Conservation (phyloP, 2,113 vertebrate genomes). For the Callipepla squamata region DNA sequence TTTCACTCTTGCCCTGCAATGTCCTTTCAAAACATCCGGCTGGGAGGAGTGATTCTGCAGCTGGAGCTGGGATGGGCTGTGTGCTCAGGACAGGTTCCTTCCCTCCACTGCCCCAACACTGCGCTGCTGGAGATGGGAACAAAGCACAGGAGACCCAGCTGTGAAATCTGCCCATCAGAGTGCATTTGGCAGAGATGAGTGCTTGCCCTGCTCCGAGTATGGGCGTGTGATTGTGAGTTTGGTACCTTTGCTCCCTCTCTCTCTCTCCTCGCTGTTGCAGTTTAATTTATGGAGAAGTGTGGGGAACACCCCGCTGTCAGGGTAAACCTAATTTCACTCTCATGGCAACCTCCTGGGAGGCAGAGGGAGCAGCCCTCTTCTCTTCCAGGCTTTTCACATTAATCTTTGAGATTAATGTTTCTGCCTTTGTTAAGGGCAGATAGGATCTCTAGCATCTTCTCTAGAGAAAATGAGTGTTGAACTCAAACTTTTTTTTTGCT, state of each 20-base stretch:
- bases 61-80: neutral
- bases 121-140: rapidly evolving
- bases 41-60: neutral
- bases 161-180: neutral
- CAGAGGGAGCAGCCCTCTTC: neutral
- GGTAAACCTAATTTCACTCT: neutral
- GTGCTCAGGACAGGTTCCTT: neutral
- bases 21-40: neutral
- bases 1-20: neutral
- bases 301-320: conserved; percentile 6
- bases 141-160: neutral
- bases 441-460: neutral
- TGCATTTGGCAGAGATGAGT: neutral
- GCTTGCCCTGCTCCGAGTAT: neutral
- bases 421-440: neutral
- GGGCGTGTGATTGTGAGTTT: neutral
- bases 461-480: neutral
- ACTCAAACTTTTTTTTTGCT: neutral
- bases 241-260: neutral
- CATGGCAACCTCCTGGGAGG: neutral
- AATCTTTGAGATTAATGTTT: neutral
- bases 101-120: neutral
- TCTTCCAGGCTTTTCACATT: neutral
- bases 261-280: neutral
- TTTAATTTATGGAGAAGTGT: neutral